These are phyloP conservation scores for Drosophila arawakana DNA, from an alignment of 1,140 invertebrate genomes.

Conservation along the genomic window DNA sequence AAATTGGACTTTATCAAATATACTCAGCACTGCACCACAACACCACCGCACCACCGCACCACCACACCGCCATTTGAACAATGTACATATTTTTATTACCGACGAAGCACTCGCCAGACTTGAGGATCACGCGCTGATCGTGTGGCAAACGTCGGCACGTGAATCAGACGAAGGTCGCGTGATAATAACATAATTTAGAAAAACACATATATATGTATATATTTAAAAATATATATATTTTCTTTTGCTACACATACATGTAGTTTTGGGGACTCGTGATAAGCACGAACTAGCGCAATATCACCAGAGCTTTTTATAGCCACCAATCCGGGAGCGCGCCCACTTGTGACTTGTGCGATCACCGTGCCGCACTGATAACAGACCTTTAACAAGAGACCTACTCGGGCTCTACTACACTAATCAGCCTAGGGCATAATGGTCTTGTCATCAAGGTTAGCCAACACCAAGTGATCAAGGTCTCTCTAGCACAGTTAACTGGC, in stretches of 20 bases:
- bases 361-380: conserved; percentile 69
- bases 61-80: background rate
- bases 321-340: conserved; percentile 60
- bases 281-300: conserved; percentile 72
- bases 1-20: conserved; percentile 57
- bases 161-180: conserved; percentile 71
- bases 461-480: background rate
- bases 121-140: conserved; percentile 64
- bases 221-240: background rate
- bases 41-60: background rate
- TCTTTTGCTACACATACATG: conserved; percentile 2
- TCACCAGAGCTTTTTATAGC: conserved; percentile 72
- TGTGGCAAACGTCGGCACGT: conserved; percentile 58
- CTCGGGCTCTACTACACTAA: conserved; percentile 43
- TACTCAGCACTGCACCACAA: conserved; percentile 25
- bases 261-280: conserved; percentile 52
- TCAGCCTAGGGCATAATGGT: conserved; percentile 13
- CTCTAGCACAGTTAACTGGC: background rate
- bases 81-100: conserved; percentile 17
- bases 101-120: conserved; percentile 62
- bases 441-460: conserved; percentile 20
- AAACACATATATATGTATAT: background rate
- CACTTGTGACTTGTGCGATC: conserved; percentile 54
- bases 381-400: conserved; percentile 16
- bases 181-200: conserved; percentile 66